Evolutionary conservation across 2,888 invertebrate genomes (phyloP).

Genomic region (Pachymerium ferrugineum): DNA sequence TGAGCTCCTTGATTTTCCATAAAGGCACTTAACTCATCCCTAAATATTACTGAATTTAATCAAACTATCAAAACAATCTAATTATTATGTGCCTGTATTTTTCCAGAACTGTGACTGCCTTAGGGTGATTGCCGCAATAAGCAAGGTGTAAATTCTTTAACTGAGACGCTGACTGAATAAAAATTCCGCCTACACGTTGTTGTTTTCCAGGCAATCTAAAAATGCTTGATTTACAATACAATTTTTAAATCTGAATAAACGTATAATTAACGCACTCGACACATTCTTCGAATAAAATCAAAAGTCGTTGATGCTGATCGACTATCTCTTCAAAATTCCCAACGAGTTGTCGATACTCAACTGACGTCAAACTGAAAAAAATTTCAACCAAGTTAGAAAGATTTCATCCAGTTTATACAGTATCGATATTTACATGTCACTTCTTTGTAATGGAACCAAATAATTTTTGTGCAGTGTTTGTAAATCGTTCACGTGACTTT

Average conservation of each 20-base stretch:
- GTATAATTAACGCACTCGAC: constrained; percentile 60
- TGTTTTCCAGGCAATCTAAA: constrained; percentile 51
- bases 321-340: constrained; percentile 85
- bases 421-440: constrained; percentile 64
- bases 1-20: constrained; percentile 84
- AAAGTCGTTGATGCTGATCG: constrained; percentile 74
- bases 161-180: constrained; percentile 61
- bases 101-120: constrained; percentile 87
- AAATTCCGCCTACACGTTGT: constrained; percentile 84
- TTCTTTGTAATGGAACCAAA: constrained; percentile 76
- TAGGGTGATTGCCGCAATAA: constrained; percentile 91
- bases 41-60: constrained; percentile 46
- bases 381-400: not conserved
- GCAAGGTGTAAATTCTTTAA: constrained; percentile 72
- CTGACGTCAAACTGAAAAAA: constrained; percentile 63
- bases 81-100: constrained; percentile 68
- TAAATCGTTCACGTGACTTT: constrained; percentile 81
- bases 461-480: constrained; percentile 78
- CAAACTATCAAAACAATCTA: no score
- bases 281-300: constrained; percentile 71
- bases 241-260: not conserved
- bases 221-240: not conserved
- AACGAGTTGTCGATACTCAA: constrained; percentile 79
- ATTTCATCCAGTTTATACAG: not conserved
- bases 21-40: constrained; percentile 74